Evolutionary conservation across 2,888 invertebrate species (phyloP).

Genomic region (Leucophenga montana): DNA sequence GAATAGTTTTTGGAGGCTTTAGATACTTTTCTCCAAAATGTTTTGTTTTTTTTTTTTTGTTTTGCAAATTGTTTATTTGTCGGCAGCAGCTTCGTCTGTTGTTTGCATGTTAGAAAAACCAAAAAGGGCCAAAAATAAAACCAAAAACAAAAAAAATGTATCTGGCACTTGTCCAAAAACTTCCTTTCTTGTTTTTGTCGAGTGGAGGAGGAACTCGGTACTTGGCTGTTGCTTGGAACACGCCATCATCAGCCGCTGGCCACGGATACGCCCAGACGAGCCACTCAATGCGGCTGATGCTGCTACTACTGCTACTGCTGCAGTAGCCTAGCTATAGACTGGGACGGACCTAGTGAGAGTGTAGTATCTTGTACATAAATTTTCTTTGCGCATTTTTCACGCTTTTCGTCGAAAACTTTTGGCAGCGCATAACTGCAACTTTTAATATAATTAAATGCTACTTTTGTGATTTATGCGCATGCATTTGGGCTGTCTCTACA

Average conservation of each 20-base stretch:
- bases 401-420: constrained; percentile 4
- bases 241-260: background rate
- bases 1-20: background rate
- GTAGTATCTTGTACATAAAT: background rate
- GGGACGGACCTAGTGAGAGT: too few relatives aligned
- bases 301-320: background rate
- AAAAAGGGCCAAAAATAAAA: background rate
- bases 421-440: constrained; percentile 13
- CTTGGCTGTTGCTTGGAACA: background rate
- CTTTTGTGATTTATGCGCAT: constrained; percentile 25
- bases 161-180: constrained; percentile 24
- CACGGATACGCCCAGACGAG: constrained; percentile 1
- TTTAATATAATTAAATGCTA: constrained; percentile 45
- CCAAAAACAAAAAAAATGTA: background rate
- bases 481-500: background rate
- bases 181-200: background rate
- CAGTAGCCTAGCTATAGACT: too few relatives aligned
- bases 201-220: background rate
- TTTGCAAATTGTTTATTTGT: constrained; percentile 12
- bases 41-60: background rate
- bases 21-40: background rate
- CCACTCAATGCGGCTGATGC: constrained; percentile 1
- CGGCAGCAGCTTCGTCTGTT: background rate
- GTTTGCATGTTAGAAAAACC: constrained; percentile 16
- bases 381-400: constrained; percentile 17